Evolutionary conservation across 2,113 vertebrate species (phyloP).

Genomic region (Tachysurus fulvidraco): DNA sequence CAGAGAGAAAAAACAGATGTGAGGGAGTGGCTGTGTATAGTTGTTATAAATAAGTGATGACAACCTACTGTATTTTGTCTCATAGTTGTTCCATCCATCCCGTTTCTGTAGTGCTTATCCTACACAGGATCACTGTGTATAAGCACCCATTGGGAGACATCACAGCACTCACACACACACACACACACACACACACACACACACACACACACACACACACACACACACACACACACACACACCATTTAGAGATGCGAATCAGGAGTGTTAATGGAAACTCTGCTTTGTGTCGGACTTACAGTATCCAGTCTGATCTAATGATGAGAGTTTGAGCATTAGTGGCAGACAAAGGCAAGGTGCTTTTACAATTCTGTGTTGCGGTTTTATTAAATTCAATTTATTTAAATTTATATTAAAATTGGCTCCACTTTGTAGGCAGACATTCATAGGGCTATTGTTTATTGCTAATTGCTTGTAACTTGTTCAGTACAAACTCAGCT

Average conservation of each 20-base stretch:
- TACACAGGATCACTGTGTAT: too few species aligned
- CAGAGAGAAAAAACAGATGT: neutral
- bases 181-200: too few species aligned
- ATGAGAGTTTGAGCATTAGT: neutral
- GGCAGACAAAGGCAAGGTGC: neutral
- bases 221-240: too few species aligned
- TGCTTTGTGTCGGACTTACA: neutral
- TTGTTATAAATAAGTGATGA: neutral
- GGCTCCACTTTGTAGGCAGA: neutral
- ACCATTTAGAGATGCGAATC: too few species aligned
- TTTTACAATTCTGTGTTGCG: neutral
- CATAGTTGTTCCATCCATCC: neutral
- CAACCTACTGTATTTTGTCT: neutral
- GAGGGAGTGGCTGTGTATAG: neutral
- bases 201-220: too few species aligned
- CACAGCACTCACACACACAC: too few species aligned
- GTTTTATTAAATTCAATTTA: too few species aligned
- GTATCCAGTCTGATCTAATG: neutral
- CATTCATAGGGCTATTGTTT: neutral
- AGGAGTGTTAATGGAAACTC: neutral
- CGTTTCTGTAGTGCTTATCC: too few species aligned
- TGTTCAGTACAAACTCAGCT: neutral
- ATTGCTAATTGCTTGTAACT: neutral
- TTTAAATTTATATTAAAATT: too few species aligned
- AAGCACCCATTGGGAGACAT: too few species aligned